Conservation (phyloP, 2,797 vertebrate species). For the Hydrocynus forskahlii region DNA sequence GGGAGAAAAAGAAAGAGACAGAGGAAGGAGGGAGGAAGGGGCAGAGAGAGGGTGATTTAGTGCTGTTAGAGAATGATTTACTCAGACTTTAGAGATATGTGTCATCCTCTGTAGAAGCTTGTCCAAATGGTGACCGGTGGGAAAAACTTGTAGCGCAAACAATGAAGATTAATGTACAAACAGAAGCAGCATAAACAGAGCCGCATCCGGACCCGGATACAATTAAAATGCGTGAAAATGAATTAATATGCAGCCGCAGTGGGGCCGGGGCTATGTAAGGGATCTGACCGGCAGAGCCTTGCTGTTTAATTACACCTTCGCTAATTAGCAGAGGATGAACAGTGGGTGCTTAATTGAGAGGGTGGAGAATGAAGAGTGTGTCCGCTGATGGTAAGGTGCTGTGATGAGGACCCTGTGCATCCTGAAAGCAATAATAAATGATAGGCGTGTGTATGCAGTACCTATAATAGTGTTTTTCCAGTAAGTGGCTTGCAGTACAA, state of each 20-base stretch:
- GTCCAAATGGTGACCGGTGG: constrained; percentile 16
- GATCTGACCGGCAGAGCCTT: constrained; percentile 26
- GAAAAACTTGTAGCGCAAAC: constrained; percentile 31
- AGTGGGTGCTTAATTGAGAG: constrained; percentile 36
- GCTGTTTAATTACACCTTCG: constrained; percentile 36
- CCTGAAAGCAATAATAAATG: neutral
- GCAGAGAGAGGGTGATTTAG: neutral
- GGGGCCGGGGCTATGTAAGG: constrained; percentile 25
- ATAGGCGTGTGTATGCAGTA: neutral
- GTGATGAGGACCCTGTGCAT: neutral
- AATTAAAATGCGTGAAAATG: constrained; percentile 33
- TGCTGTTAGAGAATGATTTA: neutral
- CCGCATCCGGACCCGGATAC: neutral
- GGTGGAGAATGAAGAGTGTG: neutral
- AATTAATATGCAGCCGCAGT: constrained; percentile 25
- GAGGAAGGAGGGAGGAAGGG: too few relatives aligned
- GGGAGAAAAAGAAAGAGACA: too few relatives aligned
- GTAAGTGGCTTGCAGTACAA: too few relatives aligned
- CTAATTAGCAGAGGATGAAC: constrained; percentile 35
- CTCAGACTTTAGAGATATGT: neutral
- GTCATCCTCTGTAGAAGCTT: neutral
- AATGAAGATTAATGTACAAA: constrained; percentile 46
- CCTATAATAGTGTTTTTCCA: too few relatives aligned
- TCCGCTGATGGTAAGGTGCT: neutral
- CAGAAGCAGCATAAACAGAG: constrained; percentile 27